Evolutionary conservation across 2,888 invertebrate species (phyloP).

Genomic region (Plagiodera versicolora): DNA sequence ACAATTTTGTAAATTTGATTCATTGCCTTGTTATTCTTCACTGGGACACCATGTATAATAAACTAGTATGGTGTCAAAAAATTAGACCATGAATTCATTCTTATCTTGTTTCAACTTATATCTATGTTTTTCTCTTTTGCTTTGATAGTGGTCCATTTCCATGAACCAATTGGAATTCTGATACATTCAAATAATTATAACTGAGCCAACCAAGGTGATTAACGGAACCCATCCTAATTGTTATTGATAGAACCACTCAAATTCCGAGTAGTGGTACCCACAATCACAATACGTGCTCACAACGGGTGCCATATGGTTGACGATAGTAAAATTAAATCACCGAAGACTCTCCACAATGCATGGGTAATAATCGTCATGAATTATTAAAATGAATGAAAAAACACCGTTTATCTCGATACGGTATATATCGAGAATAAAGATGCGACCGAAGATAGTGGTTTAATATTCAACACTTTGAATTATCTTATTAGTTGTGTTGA

Average conservation of each 20-base stretch:
- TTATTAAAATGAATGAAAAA: not conserved
- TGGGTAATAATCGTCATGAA: not conserved
- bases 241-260: constrained; percentile 13
- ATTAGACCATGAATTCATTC: no score
- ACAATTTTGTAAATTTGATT: no score
- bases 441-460: not conserved
- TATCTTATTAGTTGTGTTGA: no score
- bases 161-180: no score
- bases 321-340: constrained; percentile 2
- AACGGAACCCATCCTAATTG: not conserved
- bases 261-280: constrained; percentile 11
- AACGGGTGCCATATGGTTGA: constrained; percentile 19
- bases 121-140: no score
- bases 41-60: no score
- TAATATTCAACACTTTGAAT: no score
- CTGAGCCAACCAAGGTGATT: not conserved
- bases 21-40: no score
- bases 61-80: no score
- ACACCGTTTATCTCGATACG: not conserved
- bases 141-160: no score
- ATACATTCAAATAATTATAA: no score
- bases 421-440: not conserved
- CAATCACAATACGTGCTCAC: not conserved
- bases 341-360: not conserved
- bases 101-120: no score